Evolutionary conservation across 2,888 invertebrate genomes (phyloP).

Genomic region (Eremobia ochroleuca): DNA sequence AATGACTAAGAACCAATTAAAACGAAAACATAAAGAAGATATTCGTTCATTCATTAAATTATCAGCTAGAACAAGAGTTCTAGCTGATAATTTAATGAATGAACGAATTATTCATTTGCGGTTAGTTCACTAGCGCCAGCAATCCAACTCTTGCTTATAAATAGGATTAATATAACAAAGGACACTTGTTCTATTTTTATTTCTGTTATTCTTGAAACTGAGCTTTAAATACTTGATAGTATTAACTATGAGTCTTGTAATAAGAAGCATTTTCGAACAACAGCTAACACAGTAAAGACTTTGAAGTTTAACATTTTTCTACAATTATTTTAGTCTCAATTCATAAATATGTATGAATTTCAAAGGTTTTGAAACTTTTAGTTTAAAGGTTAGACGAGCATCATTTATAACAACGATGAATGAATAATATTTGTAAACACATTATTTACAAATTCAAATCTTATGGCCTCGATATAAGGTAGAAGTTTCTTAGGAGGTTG

Average conservation of each 20-base stretch:
- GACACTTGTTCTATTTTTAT: constrained; percentile 8
- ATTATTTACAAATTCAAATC: constrained; percentile 4
- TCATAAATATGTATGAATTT: constrained; percentile 19
- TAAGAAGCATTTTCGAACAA: not conserved
- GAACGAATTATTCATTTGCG: constrained; percentile 40
- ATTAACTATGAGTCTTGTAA: not conserved
- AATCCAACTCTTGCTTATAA: constrained; percentile 15
- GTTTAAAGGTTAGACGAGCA: constrained; percentile 1
- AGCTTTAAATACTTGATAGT: not conserved
- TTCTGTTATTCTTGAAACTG: constrained; percentile 1
- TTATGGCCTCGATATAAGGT: not conserved
- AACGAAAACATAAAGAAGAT: too few species aligned
- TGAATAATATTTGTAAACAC: not conserved
- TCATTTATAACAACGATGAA: not conserved
- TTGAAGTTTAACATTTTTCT: not conserved
- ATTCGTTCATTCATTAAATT: too few species aligned
- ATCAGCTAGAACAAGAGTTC: too few species aligned
- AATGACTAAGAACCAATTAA: too few species aligned
- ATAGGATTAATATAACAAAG: constrained; percentile 39
- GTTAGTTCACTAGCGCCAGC: constrained; percentile 28
- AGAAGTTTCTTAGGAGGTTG: not conserved
- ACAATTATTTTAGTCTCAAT: constrained; percentile 3
- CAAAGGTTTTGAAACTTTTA: constrained; percentile 5
- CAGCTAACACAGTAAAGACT: not conserved
- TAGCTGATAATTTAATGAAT: constrained; percentile 46